Conservation (phyloP, 2,797 vertebrate species). For the Kryptopterus vitreolus region DNA sequence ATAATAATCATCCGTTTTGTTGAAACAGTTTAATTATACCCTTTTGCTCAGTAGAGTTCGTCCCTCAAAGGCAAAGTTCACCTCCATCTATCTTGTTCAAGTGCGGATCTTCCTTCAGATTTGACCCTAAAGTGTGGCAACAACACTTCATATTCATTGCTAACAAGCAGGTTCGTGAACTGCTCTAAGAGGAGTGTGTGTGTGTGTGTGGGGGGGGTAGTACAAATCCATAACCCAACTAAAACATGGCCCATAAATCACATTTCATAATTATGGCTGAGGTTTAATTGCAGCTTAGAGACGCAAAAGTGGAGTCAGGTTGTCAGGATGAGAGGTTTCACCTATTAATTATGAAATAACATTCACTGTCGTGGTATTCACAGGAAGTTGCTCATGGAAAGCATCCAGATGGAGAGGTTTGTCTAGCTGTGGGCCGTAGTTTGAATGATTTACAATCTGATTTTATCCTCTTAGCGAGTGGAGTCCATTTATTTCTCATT, state of each 20-base stretch:
- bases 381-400: background rate
- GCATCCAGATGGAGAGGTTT: constrained; percentile 4
- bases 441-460: background rate
- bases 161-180: background rate
- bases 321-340: constrained; percentile 37
- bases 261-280: constrained; percentile 30
- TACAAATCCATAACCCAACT: constrained; percentile 11
- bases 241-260: constrained; percentile 38
- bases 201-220: too few species aligned
- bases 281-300: constrained; percentile 36
- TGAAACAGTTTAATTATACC: constrained; percentile 1
- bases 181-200: too few species aligned
- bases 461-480: background rate
- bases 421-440: background rate
- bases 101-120: constrained; percentile 6
- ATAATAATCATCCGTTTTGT: background rate
- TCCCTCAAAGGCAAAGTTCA: background rate
- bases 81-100: background rate
- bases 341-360: constrained; percentile 43
- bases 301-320: constrained; percentile 9
- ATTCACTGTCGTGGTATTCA: constrained; percentile 6
- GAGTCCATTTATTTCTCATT: background rate
- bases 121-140: background rate
- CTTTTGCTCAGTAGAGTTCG: background rate
- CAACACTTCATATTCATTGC: background rate